These are phyloP conservation scores for Piezodorus guildinii DNA, from an alignment of 1,140 invertebrate genomes.

Conservation along the genomic window DNA sequence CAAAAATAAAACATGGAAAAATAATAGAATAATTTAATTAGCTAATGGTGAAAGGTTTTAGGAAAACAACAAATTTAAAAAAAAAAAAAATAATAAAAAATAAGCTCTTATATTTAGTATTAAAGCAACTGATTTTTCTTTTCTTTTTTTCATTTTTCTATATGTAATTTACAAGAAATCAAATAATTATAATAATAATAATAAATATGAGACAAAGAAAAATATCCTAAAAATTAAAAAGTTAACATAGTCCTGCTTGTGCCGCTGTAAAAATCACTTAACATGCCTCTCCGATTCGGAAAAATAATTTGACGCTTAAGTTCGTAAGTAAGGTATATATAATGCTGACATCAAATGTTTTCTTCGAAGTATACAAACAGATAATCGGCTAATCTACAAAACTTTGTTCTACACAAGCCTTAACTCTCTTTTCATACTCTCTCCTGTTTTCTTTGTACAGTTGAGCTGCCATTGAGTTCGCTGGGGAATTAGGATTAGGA, in stretches of 20 bases:
- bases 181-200: slow-evolving; percentile 6
- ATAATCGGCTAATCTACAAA: slow-evolving; percentile 66
- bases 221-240: slow-evolving; percentile 12
- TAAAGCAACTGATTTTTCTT: slow-evolving; percentile 1
- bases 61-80: neutral
- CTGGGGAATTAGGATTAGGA: slow-evolving; percentile 92
- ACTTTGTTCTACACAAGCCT: slow-evolving; percentile 91
- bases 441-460: slow-evolving; percentile 89
- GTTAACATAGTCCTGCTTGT: slow-evolving; percentile 10
- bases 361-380: slow-evolving; percentile 18
- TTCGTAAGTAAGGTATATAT: slow-evolving; percentile 18
- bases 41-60: no score
- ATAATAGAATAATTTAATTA: no score
- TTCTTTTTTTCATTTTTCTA: neutral
- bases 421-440: slow-evolving; percentile 93
- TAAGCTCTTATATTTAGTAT: slow-evolving; percentile 8
- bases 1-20: no score
- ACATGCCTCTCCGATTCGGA: slow-evolving; percentile 12
- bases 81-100: neutral
- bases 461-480: slow-evolving; percentile 91
- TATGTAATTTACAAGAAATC: slow-evolving; percentile 3
- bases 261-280: slow-evolving; percentile 13
- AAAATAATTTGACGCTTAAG: slow-evolving; percentile 8
- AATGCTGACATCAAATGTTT: slow-evolving; percentile 20
- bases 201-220: slow-evolving; percentile 9